Conservation (phyloP, 1,140 invertebrate genomes). For the Drosophila malerkotliana region DNA sequence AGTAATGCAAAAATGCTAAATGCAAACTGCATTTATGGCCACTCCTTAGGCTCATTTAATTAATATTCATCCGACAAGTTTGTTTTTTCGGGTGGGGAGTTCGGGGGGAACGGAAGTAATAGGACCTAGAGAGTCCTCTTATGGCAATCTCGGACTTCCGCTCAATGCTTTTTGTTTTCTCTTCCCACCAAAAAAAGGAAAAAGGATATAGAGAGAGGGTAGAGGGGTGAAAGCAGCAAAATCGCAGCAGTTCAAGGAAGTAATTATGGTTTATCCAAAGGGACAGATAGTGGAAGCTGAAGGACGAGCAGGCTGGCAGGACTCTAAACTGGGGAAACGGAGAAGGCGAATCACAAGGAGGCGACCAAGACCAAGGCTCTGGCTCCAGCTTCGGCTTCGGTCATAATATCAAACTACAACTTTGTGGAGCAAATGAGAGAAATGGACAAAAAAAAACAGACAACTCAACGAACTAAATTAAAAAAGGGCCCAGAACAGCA, state of each 20-base stretch:
- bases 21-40: slow-evolving; percentile 64
- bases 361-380: neutral
- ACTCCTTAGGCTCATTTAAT: slow-evolving; percentile 75
- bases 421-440: slow-evolving; percentile 36
- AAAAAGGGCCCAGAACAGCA: slow-evolving; percentile 45
- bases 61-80: slow-evolving; percentile 75
- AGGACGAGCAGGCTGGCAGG: neutral
- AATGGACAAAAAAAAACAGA: slow-evolving; percentile 3
- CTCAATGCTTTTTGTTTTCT: slow-evolving; percentile 52
- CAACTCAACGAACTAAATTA: slow-evolving; percentile 28
- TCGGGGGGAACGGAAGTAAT: slow-evolving; percentile 18
- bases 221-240: slow-evolving; percentile 41
- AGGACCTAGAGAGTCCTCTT: slow-evolving; percentile 57
- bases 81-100: slow-evolving; percentile 23
- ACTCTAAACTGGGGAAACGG: slow-evolving; percentile 1
- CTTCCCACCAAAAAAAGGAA: slow-evolving; percentile 21
- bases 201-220: slow-evolving; percentile 12
- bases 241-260: slow-evolving; percentile 78
- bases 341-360: slow-evolving; percentile 1
- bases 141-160: slow-evolving; percentile 72
- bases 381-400: neutral
- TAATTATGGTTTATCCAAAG: slow-evolving; percentile 81
- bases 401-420: slow-evolving; percentile 52
- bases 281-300: slow-evolving; percentile 58
- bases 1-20: slow-evolving; percentile 55